Base-by-base conservation (phyloP, 2,797 vertebrate species). In the Chrosomus eos region DNA sequence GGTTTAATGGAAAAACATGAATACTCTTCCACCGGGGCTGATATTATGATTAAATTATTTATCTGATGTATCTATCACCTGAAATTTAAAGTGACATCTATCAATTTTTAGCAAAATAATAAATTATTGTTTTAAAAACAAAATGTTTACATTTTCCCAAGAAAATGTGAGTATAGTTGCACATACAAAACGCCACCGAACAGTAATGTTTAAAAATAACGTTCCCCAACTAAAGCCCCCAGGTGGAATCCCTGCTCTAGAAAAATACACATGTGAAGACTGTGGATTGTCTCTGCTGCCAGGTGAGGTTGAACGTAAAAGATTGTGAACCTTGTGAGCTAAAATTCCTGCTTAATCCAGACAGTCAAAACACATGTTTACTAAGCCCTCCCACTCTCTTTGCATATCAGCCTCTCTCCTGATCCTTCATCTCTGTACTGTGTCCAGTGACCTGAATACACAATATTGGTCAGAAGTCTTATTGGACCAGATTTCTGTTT, bases 361-460 rank as follows among this genome's bases (percentile, higher is more conserved):
- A 90, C 87, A 92, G 90, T 91, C 88, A 86, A 89, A 87, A 91
- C 93, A 91, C 92, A 91, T 92, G 92, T 89, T 93, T 87, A 80
- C 90, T 94, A 94, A 95, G 94, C 93, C 92, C 91, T 88, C 83
- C 62, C 85, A 87, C 89, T 89, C 89, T 86, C 76, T 83, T 86
- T 70, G 84, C 88, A 89, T 85, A 91, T 92, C 90, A 91, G 88
- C 91, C 90, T 92, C 90, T 88, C 88, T 89, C 86, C 78, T 86
- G 23, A 77, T 55, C 72, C 79, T 81, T n/a, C 53, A 43, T 80
- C 77, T 72, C 19, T 90, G 86, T 90, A 91, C 90, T 92, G 91
- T 92, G 91, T 93, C 73, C 87, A 81, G 87, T 94, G 93, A 94
- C 93, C 93, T 92, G 94, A 93, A 95, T 95, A 92, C 91, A 90